Conservation (phyloP, 92 coral and sea anemone species). For the Porites evermanni region DNA sequence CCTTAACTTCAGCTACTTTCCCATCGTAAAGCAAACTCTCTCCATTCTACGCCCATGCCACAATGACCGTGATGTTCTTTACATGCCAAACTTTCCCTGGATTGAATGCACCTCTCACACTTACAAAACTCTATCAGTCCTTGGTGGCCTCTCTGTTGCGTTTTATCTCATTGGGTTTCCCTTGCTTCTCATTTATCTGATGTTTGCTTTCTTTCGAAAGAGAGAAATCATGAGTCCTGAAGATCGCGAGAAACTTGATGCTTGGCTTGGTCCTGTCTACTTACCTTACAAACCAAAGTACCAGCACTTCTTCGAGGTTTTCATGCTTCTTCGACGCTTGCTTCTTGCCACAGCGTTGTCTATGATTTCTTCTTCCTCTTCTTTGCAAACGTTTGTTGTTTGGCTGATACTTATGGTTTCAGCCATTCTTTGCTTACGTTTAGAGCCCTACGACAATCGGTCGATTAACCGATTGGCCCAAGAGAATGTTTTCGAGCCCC, state of each 20-base stretch:
- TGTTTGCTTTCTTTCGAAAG: conserved; percentile 34
- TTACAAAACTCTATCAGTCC: conserved; percentile 17
- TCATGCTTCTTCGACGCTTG: conserved; percentile 37
- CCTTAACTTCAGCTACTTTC: conserved; percentile 71
- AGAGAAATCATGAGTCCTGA: conserved; percentile 28
- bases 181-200: conserved; percentile 35
- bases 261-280: too few relatives aligned
- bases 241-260: conserved; percentile 14
- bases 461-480: neutral
- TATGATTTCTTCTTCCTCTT: conserved; percentile 35
- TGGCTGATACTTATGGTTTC: conserved; percentile 33
- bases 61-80: conserved; percentile 32
- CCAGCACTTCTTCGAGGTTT: conserved; percentile 5
- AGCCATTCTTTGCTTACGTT: conserved; percentile 18
- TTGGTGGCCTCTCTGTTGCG: conserved; percentile 42
- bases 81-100: conserved; percentile 70
- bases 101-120: conserved; percentile 56
- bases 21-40: conserved; percentile 65
- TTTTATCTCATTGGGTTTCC: conserved; percentile 54
- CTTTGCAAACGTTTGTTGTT: conserved; percentile 12
- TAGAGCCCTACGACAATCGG: conserved; percentile 29
- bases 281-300: neutral
- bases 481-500: conserved; percentile 54
- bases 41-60: conserved; percentile 55
- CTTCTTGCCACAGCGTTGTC: conserved; percentile 49